These are phyloP conservation scores for Felis catus DNA, from an alignment of 2,113 vertebrate genomes.

Conservation along the genomic window DNA sequence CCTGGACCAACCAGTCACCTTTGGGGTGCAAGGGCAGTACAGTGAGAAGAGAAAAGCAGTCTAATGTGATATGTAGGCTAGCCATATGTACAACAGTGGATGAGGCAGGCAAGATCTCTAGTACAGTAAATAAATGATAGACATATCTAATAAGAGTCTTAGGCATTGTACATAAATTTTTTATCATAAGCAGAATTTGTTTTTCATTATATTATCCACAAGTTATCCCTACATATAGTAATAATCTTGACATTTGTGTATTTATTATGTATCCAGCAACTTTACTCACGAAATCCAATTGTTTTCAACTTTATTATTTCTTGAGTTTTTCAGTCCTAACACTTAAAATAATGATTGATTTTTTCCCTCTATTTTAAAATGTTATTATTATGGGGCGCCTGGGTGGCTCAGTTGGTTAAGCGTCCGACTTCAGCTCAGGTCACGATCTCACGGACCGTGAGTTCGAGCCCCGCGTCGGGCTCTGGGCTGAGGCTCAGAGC, in stretches of 20 bases:
- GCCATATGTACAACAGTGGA: rapidly evolving
- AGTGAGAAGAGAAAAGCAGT: rapidly evolving
- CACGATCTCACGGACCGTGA: no score
- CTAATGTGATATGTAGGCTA: rapidly evolving
- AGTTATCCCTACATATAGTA: background rate
- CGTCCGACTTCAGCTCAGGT: no score
- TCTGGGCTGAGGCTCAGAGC: no score
- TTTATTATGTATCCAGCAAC: background rate
- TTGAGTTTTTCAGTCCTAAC: background rate
- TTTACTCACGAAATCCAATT: background rate
- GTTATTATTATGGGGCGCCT: background rate
- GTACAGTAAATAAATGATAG: no score
- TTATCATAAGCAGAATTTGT: background rate
- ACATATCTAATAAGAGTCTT: rapidly evolving
- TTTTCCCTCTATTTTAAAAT: background rate
- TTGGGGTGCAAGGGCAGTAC: background rate
- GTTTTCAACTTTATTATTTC: background rate
- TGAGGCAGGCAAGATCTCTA: background rate
- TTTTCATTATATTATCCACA: background rate
- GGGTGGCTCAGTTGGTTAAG: no score
- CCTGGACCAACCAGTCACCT: background rate
- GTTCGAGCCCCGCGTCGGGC: no score
- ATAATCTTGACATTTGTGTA: background rate
- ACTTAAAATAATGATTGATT: background rate
- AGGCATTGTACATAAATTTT: no score